Percentiles rank a stretch among this genome's conserved stretches.
These are phyloP conservation scores for Actinemys pallida DNA, from an alignment of 2,113 vertebrate species.

Conservation along the genomic window DNA sequence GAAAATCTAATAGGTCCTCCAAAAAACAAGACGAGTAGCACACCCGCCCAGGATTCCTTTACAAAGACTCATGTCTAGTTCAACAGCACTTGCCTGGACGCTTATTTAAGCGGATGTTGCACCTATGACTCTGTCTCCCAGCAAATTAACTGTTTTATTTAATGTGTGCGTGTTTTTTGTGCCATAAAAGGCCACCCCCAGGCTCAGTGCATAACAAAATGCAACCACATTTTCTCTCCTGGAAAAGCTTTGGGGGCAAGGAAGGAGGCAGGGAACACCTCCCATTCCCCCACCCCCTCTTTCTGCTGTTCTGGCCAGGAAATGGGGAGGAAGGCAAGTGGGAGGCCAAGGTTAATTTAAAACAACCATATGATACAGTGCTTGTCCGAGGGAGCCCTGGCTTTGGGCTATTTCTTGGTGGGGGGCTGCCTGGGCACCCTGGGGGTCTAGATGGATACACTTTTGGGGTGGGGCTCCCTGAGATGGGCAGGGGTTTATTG, in stretches of 20 bases:
- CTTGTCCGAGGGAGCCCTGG: background rate
- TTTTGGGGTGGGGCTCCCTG: background rate
- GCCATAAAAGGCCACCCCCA: background rate
- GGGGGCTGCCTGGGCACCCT: background rate
- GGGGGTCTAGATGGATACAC: background rate
- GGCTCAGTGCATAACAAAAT: background rate
- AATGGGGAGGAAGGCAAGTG: no score
- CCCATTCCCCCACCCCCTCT: no score
- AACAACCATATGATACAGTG: background rate
- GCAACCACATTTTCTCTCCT: background rate
- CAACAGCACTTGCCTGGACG: background rate
- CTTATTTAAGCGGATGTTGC: background rate
- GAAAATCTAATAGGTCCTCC: background rate
- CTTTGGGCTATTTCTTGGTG: background rate
- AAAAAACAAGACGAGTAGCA: background rate
- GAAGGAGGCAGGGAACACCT: background rate
- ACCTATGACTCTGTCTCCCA: background rate
- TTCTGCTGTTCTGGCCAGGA: background rate
- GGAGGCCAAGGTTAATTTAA: background rate
- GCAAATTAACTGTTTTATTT: background rate
- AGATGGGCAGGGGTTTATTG: no score
- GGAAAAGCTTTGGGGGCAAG: background rate
- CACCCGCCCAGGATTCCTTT: background rate
- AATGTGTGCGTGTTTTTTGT: background rate
- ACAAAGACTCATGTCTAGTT: background rate